These are phyloP conservation scores for Brachyrhaphis roseni DNA, from an alignment of 2,797 vertebrate species.

Conservation along the genomic window DNA sequence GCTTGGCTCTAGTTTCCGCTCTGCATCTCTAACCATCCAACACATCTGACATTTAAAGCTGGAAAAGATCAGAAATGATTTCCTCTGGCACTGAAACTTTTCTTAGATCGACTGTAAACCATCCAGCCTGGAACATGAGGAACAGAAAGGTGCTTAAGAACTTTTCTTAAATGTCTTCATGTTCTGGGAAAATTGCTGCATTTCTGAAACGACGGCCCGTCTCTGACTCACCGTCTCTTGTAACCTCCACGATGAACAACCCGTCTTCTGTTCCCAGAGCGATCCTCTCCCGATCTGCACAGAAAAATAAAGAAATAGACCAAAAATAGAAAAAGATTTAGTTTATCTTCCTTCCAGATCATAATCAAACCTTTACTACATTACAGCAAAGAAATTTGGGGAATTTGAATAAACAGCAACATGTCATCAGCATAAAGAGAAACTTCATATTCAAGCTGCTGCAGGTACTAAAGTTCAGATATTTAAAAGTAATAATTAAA, in stretches of 20 bases:
- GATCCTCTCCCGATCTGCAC: slow-evolving; percentile 91
- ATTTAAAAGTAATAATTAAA: not conserved
- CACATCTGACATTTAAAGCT: too few relatives aligned
- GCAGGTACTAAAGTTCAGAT: not conserved
- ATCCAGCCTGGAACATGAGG: too few relatives aligned
- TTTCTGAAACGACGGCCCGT: not conserved
- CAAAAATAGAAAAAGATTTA: not conserved
- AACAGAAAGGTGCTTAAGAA: too few relatives aligned
- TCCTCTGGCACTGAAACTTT: too few relatives aligned
- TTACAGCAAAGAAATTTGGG: not conserved
- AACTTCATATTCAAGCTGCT: not conserved
- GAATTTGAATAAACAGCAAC: not conserved
- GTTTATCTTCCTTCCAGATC: not conserved
- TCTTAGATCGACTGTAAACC: too few relatives aligned
- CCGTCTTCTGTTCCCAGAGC: slow-evolving; percentile 94
- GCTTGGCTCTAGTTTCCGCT: too few relatives aligned
- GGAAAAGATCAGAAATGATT: too few relatives aligned
- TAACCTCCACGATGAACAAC: slow-evolving; percentile 94
- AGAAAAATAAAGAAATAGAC: not conserved
- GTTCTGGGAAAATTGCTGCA: not conserved
- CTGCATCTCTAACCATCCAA: too few relatives aligned
- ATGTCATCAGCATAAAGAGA: not conserved
- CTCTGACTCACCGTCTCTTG: slow-evolving; percentile 88
- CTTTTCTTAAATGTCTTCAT: too few relatives aligned
- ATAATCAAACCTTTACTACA: not conserved